Percentiles rank a stretch among this genome's conserved stretches.
Evolutionary conservation across 1,140 invertebrate species (phyloP).

Genomic region (Leptoteleia sp.): DNA sequence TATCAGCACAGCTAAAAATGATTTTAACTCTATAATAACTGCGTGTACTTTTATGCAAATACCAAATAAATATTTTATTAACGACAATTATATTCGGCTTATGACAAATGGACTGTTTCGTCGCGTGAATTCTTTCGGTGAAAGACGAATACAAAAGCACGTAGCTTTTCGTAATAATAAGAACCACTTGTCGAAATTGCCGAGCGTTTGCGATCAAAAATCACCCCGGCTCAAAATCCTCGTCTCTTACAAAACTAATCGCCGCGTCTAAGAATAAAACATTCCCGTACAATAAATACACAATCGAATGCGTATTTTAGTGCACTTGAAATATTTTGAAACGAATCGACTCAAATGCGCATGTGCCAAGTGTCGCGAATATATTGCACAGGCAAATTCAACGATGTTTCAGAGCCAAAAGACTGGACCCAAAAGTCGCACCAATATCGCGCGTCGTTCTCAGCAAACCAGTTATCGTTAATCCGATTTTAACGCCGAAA

Average conservation of each 20-base stretch:
- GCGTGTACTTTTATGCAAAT: too few species aligned
- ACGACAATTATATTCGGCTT: too few species aligned
- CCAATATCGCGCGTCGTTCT: not conserved
- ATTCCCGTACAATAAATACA: slow-evolving; percentile 57
- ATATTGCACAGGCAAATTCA: slow-evolving; percentile 50
- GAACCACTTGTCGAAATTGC: not conserved
- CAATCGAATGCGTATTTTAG: slow-evolving; percentile 63
- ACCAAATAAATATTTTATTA: too few species aligned
- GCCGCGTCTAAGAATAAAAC: slow-evolving; percentile 52
- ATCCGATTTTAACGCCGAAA: not conserved
- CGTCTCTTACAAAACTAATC: slow-evolving; percentile 39
- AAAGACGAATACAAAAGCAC: too few species aligned
- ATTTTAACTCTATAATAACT: too few species aligned
- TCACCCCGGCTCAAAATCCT: not conserved
- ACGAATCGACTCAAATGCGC: slow-evolving; percentile 59
- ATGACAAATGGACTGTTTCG: too few species aligned
- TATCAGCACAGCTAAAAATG: too few species aligned
- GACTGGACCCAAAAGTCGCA: slow-evolving; percentile 24
- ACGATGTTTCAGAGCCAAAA: slow-evolving; percentile 50
- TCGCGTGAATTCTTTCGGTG: too few species aligned
- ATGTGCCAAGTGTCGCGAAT: slow-evolving; percentile 59
- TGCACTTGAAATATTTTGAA: slow-evolving; percentile 65
- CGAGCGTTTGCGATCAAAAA: not conserved
- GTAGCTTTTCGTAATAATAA: too few species aligned
- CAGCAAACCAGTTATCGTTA: slow-evolving; percentile 10